Conservation (phyloP, 2,888 invertebrate species). For the Lomographa bimaculata region DNA sequence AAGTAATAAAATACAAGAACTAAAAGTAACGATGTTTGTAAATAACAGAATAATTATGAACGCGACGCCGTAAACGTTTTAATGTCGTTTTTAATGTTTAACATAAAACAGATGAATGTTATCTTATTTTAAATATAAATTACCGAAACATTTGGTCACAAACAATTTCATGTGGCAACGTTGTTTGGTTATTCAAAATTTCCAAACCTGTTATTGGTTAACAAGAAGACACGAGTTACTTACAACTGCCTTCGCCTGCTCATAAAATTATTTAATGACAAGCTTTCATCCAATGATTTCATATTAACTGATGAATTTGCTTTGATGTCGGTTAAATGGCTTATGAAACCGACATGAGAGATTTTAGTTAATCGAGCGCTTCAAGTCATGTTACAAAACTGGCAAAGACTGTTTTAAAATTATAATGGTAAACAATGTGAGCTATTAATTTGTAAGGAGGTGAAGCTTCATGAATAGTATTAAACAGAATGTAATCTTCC, state of each 20-base stretch:
- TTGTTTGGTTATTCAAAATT: constrained; percentile 46
- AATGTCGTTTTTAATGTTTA: constrained; percentile 50
- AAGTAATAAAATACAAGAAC: constrained; percentile 45
- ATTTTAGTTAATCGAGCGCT: constrained; percentile 18
- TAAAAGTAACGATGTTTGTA: constrained; percentile 49
- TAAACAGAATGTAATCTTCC: constrained; percentile 65
- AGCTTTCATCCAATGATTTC: constrained; percentile 37
- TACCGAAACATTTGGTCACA: constrained; percentile 21
- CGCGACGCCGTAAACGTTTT: constrained; percentile 46
- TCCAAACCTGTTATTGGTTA: constrained; percentile 52
- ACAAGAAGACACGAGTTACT: constrained; percentile 50
- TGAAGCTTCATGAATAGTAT: constrained; percentile 46
- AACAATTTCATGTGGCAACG: constrained; percentile 35
- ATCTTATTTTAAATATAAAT: constrained; percentile 33
- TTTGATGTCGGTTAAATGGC: constrained; percentile 27
- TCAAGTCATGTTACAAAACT: constrained; percentile 15
- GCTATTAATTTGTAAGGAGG: constrained; percentile 25
- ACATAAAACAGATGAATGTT: constrained; percentile 29
- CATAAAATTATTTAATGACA: constrained; percentile 51
- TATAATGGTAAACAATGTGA: constrained; percentile 17
- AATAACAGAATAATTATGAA: constrained; percentile 54
- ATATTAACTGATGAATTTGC: constrained; percentile 29
- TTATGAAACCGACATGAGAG: constrained; percentile 17
- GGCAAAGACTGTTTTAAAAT: constrained; percentile 17
- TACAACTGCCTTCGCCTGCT: constrained; percentile 39